Evolutionary conservation across 2,888 invertebrate genomes (phyloP).

Genomic region (Galerucella calmariensis): DNA sequence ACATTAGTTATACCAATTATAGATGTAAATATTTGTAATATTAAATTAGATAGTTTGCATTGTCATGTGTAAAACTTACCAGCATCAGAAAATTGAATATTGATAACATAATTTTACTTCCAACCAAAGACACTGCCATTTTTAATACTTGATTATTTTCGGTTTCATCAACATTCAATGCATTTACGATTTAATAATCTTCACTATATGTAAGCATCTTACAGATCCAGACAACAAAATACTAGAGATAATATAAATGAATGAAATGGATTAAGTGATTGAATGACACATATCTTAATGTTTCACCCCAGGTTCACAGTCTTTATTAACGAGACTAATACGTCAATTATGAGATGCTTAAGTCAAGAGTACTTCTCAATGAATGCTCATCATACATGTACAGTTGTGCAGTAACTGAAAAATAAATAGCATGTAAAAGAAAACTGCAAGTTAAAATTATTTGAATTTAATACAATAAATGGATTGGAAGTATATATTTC

Average conservation of each 20-base stretch:
- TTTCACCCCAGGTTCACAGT: slow-evolving; percentile 28
- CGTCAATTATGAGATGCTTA: slow-evolving; percentile 32
- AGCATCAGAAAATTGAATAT: slow-evolving; percentile 75
- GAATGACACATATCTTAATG: slow-evolving; percentile 32
- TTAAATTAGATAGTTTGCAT: not conserved
- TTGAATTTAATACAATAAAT: too few relatives aligned
- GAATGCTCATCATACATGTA: not conserved
- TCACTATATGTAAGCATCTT: slow-evolving; percentile 27
- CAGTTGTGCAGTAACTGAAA: not conserved
- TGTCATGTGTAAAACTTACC: slow-evolving; percentile 64
- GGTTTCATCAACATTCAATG: slow-evolving; percentile 2
- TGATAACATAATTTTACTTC: slow-evolving; percentile 74
- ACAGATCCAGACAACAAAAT: slow-evolving; percentile 31
- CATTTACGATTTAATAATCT: not conserved
- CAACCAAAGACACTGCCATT: slow-evolving; percentile 64
- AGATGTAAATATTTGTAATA: too few relatives aligned
- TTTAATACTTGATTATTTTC: too few relatives aligned
- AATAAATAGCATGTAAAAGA: not conserved
- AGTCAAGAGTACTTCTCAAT: slow-evolving; percentile 12
- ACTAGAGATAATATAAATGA: slow-evolving; percentile 19
- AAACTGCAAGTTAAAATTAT: too few relatives aligned
- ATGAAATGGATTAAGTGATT: slow-evolving; percentile 29
- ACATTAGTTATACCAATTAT: too few relatives aligned
- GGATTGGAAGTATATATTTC: too few relatives aligned
- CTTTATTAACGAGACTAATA: slow-evolving; percentile 46